Base-by-base conservation (phyloP, 2,888 invertebrate genomes). In the Oxyscelio sp. region DNA sequence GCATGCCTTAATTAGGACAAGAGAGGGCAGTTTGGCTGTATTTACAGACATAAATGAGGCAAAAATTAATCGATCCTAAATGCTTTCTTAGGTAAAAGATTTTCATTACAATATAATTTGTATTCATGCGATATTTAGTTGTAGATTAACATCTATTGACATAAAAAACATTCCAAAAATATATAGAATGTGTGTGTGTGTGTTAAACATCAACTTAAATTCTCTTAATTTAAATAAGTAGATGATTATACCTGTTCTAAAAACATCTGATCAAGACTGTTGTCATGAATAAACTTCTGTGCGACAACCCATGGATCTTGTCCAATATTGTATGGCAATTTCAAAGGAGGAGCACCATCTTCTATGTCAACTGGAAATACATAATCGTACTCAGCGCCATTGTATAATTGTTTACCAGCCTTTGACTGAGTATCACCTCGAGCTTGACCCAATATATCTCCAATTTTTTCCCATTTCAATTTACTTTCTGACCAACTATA, bases 311-410 rank as follows among this genome's bases (percentile, higher is more conserved):
- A 99, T 0, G 99, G 98, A 94, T 99, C 99, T 88, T 99, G 98
- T 19, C 96, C 96, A 80, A 95, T 96, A 94, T 99, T 99, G 93
- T 97, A 99, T 0, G 99, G 99, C 85, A 99, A 95, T 93, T 99
- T 98, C 17, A 99, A 95, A 0, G 98, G 96, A 0, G 98, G 98
- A 58, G 96, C 96, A 0, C 97, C 98, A 91, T 99, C 99, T 91
- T 98, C 97, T 71, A 99, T 97, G 90, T 99, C 99, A n/a, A 99
- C 98, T 87, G 96, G 97, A 94, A 99, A 99, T 27, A 99, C 99
- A 94, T 96, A 99, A 94, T 99, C 99, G 92, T 99, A 99, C 91
- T 98, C 97, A 95, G 97, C 96, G 88, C 99, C 99, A 92, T 98
- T 97, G 91, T 96, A 96, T 90, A 97, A 95, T 5, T 97, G 96